These are phyloP conservation scores for Patiria pectinifera DNA, from an alignment of 53 echinoderm and acorn worm genomes.

Conservation along the genomic window DNA sequence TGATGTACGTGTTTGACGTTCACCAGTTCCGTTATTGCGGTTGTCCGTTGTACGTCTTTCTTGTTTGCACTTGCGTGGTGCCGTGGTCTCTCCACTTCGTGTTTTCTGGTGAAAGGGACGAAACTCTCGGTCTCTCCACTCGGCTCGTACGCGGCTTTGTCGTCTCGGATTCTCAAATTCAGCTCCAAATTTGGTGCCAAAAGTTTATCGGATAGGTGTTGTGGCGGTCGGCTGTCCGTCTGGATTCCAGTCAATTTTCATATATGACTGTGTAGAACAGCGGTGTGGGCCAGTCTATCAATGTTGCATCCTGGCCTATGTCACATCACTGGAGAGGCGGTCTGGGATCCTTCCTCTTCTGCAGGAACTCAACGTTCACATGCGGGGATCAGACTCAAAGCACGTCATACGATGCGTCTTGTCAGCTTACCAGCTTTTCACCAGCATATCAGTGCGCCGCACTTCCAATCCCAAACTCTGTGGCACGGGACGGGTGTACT, in stretches of 20 bases:
- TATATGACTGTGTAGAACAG: constrained; percentile 6
- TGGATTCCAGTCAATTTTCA: neutral
- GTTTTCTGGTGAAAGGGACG: neutral
- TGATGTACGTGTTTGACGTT: neutral
- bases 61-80: neutral
- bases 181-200: neutral
- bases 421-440: neutral
- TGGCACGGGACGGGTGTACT: neutral
- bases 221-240: neutral
- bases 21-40: neutral
- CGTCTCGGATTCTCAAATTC: no score
- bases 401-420: neutral
- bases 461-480: neutral
- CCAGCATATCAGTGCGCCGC: constrained; percentile 4
- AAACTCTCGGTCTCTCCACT: neutral
- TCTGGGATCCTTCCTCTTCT: constrained; percentile 13
- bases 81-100: constrained; percentile 7
- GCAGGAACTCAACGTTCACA: neutral
- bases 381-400: constrained; percentile 8
- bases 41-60: constrained; percentile 10
- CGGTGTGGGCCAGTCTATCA: constrained; percentile 9
- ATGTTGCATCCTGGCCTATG: neutral
- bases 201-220: neutral
- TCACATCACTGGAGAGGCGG: neutral
- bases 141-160: neutral